Evolutionary conservation across 35 echinoderm and acorn worm genomes (phyloP), one percentile per base, ranked within the genome.

Genomic region (Anneissia japonica): DNA sequence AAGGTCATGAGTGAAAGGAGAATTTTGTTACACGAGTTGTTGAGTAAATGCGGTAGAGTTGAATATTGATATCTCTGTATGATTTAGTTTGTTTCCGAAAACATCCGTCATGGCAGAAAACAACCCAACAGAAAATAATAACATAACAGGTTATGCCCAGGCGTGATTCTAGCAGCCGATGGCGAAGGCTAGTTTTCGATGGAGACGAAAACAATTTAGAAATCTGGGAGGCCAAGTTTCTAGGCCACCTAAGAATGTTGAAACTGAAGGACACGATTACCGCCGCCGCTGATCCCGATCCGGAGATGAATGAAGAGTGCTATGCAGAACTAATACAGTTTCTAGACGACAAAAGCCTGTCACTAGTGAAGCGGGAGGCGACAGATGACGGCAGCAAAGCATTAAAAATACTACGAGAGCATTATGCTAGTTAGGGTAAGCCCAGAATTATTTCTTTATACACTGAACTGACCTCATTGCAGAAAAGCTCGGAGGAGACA

Each of bases 121-220:
- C n/a, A n/a, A n/a, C n/a, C n/a, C n/a, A n/a, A n/a, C n/a, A n/a
- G n/a, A n/a, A n/a, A n/a, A n/a, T n/a, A n/a, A n/a, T n/a, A n/a
- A n/a, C n/a, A n/a, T 30, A 46, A 88, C 86, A 78, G 76, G 77
- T 80, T 88, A 88, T 88, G 77, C 78, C 86, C 77, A 81, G 86
- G 31, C 14, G 37, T 34, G 73, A 78, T n/a, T 11, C n/a, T n/a
- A n/a, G n/a, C n/a, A n/a, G n/a, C n/a, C n/a, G 75, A 39, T 45
- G 36, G 75, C 40, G 38, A 79, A 78, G 55, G 0, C 21, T 51
- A 34, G 17, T 32, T 10, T 88, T 88, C 33, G 86, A 88, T 34
- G 78, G 86, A 36, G 11, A 77, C 21, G 31, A 2, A 12, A 11
- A 37, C 30, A 85, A 85, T 0, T 74, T 35, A 23, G 83, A 85